These are phyloP conservation scores for Diadumene lineata DNA, from an alignment of 92 coral and sea anemone species.

Conservation along the genomic window DNA sequence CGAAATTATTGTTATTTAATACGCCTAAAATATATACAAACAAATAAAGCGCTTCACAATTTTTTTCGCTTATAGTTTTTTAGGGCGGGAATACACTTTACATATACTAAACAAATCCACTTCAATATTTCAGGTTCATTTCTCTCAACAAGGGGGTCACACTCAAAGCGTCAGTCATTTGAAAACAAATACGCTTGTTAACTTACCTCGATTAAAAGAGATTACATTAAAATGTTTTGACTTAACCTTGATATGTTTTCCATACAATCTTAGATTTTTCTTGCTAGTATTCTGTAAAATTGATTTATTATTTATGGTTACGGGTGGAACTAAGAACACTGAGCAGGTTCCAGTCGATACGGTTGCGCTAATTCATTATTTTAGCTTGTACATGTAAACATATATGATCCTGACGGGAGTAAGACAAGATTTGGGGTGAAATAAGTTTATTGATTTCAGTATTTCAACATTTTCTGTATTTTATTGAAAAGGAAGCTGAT, in stretches of 20 bases:
- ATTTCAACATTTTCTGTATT: not conserved
- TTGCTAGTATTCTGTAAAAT: not conserved
- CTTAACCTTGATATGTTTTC: not conserved
- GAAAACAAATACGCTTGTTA: not conserved
- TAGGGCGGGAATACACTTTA: not conserved
- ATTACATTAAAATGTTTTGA: not conserved
- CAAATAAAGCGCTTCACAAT: not conserved
- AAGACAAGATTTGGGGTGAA: not conserved
- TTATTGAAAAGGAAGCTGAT: not conserved
- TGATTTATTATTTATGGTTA: constrained; percentile 2
- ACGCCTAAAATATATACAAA: not conserved
- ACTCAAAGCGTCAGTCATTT: not conserved
- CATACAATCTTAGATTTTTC: not conserved
- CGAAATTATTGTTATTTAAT: not conserved
- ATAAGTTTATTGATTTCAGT: not conserved
- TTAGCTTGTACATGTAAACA: not conserved
- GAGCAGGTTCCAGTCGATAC: constrained; percentile 7
- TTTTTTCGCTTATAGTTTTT: too few species aligned
- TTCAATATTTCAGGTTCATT: constrained; percentile 11
- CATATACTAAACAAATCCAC: not conserved
- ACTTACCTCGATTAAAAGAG: not conserved
- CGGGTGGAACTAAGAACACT: not conserved
- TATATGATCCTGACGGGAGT: too few species aligned
- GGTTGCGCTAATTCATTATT: constrained; percentile 2
- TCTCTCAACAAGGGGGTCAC: not conserved